Base-by-base conservation (phyloP, 2,113 vertebrate genomes). In the Centropus bengalensis region DNA sequence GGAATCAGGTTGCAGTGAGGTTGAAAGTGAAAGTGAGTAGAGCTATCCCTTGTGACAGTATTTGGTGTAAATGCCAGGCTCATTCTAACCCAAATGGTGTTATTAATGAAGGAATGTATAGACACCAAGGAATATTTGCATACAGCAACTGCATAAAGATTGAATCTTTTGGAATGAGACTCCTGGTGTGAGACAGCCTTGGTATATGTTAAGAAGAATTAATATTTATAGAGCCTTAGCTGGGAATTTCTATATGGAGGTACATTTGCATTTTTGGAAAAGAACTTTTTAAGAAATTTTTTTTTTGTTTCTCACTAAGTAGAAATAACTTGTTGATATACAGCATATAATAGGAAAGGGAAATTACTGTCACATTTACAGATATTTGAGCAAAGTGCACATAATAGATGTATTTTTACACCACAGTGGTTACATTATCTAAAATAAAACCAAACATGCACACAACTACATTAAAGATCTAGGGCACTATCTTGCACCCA, bases 251-350 rank as follows among this genome's bases (percentile, higher is more conserved):
- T 89, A 45, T 73, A 55, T 0, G 2, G 58, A 52, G 19, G 64
- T 73, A 82, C 19, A 66, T 89, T 95, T 93, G 36, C 64, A 88
- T 93, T 94, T 88, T 89, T 88, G 55, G 59, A 71, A 91, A 86
- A 86, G 2, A 93, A 91, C 71, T 91, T 95, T 78, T 49, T 70
- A 51, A 70, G 51, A 91, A 89, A 68, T 90, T 76, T 73, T 64
- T 70, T 70, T 62, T 54, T 54, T 28, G 32, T 75, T 62, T 67
- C 56, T 86, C 23, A 52, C n/a, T 79, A 80, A 83, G 62, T 91
- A 79, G 85, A 91, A 94, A 79, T 70, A 92, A 96, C 93, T 94
- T 97, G 89, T 95, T 96, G 92, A 94, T 93, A 86, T 18, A 88
- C 20, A 55, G 45, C 7, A 30, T 42, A 51, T 32, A 62, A 56